Evolutionary conservation across 2,888 invertebrate genomes (phyloP).

Genomic region (Macrophya alboannulata): DNA sequence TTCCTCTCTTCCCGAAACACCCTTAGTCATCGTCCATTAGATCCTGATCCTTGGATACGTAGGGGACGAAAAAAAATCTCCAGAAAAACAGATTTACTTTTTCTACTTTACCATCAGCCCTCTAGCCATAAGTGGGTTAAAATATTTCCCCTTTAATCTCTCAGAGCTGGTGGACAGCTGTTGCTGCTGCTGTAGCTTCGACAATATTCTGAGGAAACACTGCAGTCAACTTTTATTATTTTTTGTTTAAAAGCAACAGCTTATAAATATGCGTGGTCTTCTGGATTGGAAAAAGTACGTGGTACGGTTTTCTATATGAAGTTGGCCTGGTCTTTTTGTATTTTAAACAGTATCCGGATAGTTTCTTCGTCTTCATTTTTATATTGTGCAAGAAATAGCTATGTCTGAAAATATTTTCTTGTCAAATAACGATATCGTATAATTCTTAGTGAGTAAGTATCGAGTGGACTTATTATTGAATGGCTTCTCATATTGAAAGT

Average conservation of each 20-base stretch:
- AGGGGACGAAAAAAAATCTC: not conserved
- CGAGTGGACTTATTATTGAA: not conserved
- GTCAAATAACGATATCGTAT: not conserved
- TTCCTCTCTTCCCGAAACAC: not conserved
- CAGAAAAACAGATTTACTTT: not conserved
- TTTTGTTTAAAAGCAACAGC: not conserved
- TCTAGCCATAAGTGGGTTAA: not conserved
- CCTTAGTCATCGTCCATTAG: slow-evolving; percentile 7
- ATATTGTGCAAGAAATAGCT: not conserved
- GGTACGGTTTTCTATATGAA: not conserved
- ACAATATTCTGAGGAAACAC: not conserved
- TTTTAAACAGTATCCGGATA: not conserved
- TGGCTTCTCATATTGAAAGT: slow-evolving; percentile 31
- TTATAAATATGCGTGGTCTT: not conserved
- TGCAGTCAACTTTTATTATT: not conserved
- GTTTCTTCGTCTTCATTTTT: not conserved
- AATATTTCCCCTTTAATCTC: not conserved
- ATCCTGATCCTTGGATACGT: not conserved
- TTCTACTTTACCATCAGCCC: not conserved
- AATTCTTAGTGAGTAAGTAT: not conserved
- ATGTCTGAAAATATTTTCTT: not conserved
- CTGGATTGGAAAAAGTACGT: not conserved
- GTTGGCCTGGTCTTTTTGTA: not conserved
- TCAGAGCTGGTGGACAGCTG: not conserved
- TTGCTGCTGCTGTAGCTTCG: not conserved